Conservation (phyloP, 2,888 invertebrate species). For the Xylota segnis region DNA sequence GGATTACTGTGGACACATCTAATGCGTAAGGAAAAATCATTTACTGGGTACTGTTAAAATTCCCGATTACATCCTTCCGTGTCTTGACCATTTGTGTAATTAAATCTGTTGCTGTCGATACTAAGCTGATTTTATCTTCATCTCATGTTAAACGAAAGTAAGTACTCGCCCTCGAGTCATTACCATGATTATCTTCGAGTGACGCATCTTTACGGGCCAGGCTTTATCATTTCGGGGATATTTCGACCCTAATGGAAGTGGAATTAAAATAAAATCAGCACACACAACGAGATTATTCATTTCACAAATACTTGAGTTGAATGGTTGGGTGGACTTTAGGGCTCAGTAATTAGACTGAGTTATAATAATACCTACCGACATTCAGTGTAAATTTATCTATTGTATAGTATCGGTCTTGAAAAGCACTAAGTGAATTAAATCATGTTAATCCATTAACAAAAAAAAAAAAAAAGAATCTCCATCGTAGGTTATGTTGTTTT, state of each 20-base stretch:
- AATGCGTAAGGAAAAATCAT: background rate
- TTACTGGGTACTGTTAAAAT: background rate
- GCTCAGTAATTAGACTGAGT: background rate
- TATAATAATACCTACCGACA: background rate
- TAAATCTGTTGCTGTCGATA: slow-evolving; percentile 19
- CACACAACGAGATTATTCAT: background rate
- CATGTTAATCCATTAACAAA: slow-evolving; percentile 17
- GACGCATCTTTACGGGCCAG: background rate
- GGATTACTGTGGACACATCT: background rate
- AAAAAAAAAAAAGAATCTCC: background rate
- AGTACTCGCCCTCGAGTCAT: background rate
- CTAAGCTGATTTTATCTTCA: slow-evolving; percentile 16
- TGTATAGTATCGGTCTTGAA: slow-evolving; percentile 7
- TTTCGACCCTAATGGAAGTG: background rate
- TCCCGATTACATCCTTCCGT: background rate
- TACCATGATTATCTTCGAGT: background rate
- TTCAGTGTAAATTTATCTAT: slow-evolving; percentile 1
- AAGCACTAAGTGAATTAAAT: slow-evolving; percentile 20
- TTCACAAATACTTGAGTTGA: background rate
- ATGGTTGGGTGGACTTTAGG: background rate
- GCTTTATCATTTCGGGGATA: background rate
- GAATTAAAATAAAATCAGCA: slow-evolving; percentile 10
- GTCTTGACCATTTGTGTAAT: slow-evolving; percentile 13
- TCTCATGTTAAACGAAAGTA: background rate
- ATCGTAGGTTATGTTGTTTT: background rate